Evolutionary conservation across 2,888 invertebrate species (phyloP).

Genomic region (Coenonympha arcania): DNA sequence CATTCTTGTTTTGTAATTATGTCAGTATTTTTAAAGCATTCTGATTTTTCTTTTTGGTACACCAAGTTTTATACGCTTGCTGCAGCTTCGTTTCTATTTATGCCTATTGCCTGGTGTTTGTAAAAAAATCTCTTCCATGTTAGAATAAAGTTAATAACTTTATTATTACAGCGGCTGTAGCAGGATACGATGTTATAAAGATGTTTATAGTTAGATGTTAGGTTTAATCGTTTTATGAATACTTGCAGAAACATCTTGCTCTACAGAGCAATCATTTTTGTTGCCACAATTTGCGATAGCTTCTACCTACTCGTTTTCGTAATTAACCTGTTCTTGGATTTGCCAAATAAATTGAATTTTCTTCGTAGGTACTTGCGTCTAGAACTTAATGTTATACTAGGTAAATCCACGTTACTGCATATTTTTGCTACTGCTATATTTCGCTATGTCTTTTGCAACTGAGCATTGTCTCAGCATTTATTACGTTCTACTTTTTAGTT

Average conservation of each 20-base stretch:
- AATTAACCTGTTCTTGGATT: background rate
- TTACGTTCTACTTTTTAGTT: background rate
- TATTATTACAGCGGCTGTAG: conserved; percentile 24
- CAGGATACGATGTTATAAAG: conserved; percentile 34
- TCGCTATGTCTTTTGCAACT: too few relatives aligned
- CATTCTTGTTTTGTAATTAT: too few relatives aligned
- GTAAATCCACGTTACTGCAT: too few relatives aligned
- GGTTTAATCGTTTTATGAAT: conserved; percentile 32
- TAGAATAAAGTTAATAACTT: conserved; percentile 35
- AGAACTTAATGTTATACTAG: too few relatives aligned
- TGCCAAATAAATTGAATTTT: background rate
- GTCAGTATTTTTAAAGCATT: too few relatives aligned
- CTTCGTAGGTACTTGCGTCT: too few relatives aligned
- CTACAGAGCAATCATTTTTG: conserved; percentile 7
- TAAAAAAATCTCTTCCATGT: conserved; percentile 23
- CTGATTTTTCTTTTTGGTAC: too few relatives aligned
- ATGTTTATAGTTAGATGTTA: conserved; percentile 27
- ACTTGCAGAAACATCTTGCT: conserved; percentile 10
- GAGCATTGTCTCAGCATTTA: too few relatives aligned
- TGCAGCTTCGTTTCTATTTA: background rate
- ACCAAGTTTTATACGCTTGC: too few relatives aligned
- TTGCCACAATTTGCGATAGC: conserved; percentile 1
- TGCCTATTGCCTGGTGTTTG: background rate
- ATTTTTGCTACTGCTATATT: too few relatives aligned
- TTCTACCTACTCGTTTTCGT: background rate